Evolutionary conservation across 2,888 invertebrate genomes (phyloP), one percentile per base, ranked within the genome.

Genomic region (Phragmatobia fuliginosa): DNA sequence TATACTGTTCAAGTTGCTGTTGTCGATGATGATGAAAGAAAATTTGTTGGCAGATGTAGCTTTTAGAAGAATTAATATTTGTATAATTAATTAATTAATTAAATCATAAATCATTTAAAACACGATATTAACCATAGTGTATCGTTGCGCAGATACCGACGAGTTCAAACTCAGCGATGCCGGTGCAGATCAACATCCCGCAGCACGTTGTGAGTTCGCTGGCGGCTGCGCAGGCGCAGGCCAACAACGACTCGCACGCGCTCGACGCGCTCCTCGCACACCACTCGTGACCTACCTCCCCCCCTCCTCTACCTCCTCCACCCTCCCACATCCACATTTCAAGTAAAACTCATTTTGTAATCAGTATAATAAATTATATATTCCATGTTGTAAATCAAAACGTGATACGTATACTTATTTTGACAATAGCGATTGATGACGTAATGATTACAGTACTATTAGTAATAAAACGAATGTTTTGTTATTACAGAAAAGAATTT

Each of bases 151-250:
- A 96, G 96, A 96, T 96, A 68, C 96, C 96, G n/a, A 96, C 96
- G 32, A 95, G 96, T 74, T 85, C 89, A 21, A 96, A 95, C 88
- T 93, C 96, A 75, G 96, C 96, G 76, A 94, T 96, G 72, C 96
- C 96, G 1, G 96, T 97, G 28, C 96, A 96, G 88, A 97, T 97
- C 80, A 96, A 96, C 92, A 96, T 97, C 85, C 96, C 96, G 21
- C 96, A 95, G 78, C 95, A 95, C 87, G 90, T 95, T 81, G 91
- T 94, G 78, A 77, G 93, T 32, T 93, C 94, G 1, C 88, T 94
- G 58, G 86, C 89, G 58, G 88, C 87, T 8, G 79, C 84, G 68
- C 86, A 81, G 66, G 73, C 81, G 81, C 74, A 86, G 8, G 79
- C 84, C 66, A 86, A 81, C 62, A 78, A 77, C 81, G 61, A 84